phyloP scores from a whole-genome alignment of 53 echinoderm and acorn worm genomes.

The Mesocentrotus franciscanus region DNA sequence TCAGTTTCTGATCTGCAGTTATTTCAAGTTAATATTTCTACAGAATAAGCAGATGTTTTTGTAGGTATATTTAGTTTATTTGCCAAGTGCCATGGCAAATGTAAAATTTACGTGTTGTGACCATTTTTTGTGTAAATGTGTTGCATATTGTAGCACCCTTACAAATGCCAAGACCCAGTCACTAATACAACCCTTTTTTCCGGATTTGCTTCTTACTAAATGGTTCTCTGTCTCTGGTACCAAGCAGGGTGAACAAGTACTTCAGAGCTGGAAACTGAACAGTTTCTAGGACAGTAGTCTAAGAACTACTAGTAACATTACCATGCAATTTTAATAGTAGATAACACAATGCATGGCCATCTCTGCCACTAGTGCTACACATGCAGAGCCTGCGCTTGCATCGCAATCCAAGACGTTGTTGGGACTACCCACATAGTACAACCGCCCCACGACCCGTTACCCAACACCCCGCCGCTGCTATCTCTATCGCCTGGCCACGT shows the following conservation, averaged over 20 bases:
- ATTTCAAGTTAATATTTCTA: neutral
- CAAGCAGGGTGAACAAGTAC: neutral
- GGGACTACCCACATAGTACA: conserved; percentile 27
- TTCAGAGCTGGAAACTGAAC: neutral
- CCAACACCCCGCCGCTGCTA: conserved; percentile 27
- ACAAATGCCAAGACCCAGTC: neutral
- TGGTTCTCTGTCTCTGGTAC: neutral
- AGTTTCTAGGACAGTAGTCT: neutral
- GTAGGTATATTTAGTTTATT: neutral
- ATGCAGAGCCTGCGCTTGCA: neutral
- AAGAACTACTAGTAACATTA: no score
- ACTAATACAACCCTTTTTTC: neutral
- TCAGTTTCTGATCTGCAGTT: neutral
- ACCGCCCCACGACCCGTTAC: conserved; percentile 21
- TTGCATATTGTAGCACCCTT: neutral
- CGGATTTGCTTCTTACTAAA: neutral
- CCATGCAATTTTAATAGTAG: no score
- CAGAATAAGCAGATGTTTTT: neutral
- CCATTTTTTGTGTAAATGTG: neutral
- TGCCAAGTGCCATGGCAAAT: neutral
- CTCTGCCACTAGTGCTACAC: neutral
- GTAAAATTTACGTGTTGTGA: neutral
- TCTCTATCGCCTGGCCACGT: conserved; percentile 27
- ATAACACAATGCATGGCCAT: neutral
- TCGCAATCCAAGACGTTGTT: neutral